Evolutionary conservation across 2,888 invertebrate genomes (phyloP).

Genomic region (Acholoe squamosa): DNA sequence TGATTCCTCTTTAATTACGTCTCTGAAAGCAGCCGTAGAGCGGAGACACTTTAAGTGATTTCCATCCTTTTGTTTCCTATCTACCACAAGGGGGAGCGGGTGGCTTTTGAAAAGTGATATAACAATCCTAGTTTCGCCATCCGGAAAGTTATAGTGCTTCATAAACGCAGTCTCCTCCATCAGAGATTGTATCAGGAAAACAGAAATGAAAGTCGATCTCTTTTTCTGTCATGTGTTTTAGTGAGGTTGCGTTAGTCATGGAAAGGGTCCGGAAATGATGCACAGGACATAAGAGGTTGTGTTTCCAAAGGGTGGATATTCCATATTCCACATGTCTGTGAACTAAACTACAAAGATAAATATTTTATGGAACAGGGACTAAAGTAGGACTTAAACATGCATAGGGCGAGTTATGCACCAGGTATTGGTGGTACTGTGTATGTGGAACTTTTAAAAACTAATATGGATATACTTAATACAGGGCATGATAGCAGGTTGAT

Average conservation of each 20-base stretch:
- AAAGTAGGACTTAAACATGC: too few relatives aligned
- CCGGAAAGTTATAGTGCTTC: slow-evolving; percentile 12
- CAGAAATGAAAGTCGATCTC: slow-evolving; percentile 7
- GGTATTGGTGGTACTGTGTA: neutral
- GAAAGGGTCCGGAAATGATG: too few relatives aligned
- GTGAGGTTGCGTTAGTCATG: too few relatives aligned
- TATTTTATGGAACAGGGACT: too few relatives aligned
- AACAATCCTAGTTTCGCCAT: neutral
- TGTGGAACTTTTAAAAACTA: too few relatives aligned
- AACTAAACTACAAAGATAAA: too few relatives aligned
- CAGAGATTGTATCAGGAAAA: neutral
- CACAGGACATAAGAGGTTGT: too few relatives aligned
- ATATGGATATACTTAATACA: too few relatives aligned
- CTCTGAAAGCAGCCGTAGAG: neutral
- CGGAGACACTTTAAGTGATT: slow-evolving; percentile 26
- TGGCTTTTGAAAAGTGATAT: slow-evolving; percentile 30
- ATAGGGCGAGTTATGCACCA: too few relatives aligned
- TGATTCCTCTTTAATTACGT: slow-evolving; percentile 54
- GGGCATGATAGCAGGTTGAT: too few relatives aligned
- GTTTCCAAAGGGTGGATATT: too few relatives aligned
- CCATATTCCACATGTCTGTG: too few relatives aligned
- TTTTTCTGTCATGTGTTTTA: neutral
- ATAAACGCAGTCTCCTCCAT: slow-evolving; percentile 26
- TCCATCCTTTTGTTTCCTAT: slow-evolving; percentile 21
- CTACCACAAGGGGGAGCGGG: neutral